Conservation (phyloP, 2,888 invertebrate genomes). For the Magallana nippona region DNA sequence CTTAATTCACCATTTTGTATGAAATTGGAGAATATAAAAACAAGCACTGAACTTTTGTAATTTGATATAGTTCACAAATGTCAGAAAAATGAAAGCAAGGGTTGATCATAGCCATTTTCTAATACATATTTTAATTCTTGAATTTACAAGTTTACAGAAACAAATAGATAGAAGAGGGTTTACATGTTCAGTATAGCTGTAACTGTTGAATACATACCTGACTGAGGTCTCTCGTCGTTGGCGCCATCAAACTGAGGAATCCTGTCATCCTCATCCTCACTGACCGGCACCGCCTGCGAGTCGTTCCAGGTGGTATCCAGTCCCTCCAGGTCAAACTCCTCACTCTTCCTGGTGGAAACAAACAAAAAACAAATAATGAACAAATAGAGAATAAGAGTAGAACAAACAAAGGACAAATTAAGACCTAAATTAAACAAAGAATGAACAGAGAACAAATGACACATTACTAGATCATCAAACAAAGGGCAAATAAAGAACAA, state of each 20-base stretch:
- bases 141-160: too few species aligned
- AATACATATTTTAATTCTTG: background rate
- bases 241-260: constrained; percentile 77
- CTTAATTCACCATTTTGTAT: too few species aligned
- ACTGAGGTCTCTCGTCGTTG: constrained; percentile 66
- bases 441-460: background rate
- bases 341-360: constrained; percentile 1
- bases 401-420: background rate
- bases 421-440: background rate
- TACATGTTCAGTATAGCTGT: background rate
- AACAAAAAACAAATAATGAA: background rate
- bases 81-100: too few species aligned
- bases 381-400: background rate
- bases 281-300: constrained; percentile 60
- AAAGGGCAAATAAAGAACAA: too few species aligned
- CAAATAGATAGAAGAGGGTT: background rate
- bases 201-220: constrained; percentile 48
- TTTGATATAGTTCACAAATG: too few species aligned
- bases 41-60: too few species aligned
- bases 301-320: constrained; percentile 72
- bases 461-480: too few species aligned
- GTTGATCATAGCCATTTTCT: background rate
- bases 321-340: constrained; percentile 60
- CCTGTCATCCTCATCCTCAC: constrained; percentile 55
- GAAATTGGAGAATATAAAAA: background rate